Conservation (phyloP, 2,113 vertebrate species). For the Apeltes quadracus region DNA sequence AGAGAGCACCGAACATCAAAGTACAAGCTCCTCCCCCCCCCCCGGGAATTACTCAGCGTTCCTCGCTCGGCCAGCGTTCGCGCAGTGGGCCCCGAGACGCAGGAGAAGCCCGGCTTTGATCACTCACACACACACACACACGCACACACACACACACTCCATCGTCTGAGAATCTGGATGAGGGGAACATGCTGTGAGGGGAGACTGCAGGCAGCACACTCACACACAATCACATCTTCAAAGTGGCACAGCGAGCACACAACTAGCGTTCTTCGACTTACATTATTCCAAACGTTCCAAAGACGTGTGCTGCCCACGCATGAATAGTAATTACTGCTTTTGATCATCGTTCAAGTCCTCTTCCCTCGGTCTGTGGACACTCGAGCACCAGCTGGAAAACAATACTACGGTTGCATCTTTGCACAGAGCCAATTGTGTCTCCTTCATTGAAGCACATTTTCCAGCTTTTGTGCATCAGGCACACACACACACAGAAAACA, state of each 20-base stretch:
- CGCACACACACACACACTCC: neutral
- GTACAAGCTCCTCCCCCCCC: conserved; percentile 35
- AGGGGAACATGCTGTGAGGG: conserved; percentile 37
- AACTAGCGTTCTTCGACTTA: conserved; percentile 10
- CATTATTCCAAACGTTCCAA: conserved; percentile 44
- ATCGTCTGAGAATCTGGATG: conserved; percentile 29
- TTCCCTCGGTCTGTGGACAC: neutral
- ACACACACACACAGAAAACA: neutral
- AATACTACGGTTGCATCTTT: conserved; percentile 5
- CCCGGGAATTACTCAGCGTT: conserved; percentile 63
- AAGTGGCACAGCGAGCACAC: conserved; percentile 28
- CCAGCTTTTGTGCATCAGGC: neutral
- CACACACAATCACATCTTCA: conserved; percentile 42
- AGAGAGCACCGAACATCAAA: conserved; percentile 40
- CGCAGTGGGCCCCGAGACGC: conserved; percentile 26
- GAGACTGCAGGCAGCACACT: conserved; percentile 35
- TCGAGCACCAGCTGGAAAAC: neutral
- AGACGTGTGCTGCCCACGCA: conserved; percentile 40
- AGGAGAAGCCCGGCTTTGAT: conserved; percentile 51
- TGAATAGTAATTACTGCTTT: conserved; percentile 46
- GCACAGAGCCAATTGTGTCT: neutral
- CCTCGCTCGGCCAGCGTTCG: conserved; percentile 23
- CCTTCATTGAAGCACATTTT: neutral
- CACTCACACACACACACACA: neutral
- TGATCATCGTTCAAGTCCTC: conserved; percentile 21